Evolutionary conservation across 2,113 vertebrate species (phyloP), one percentile per base, ranked within the genome.

Genomic region (Chionis minor): DNA sequence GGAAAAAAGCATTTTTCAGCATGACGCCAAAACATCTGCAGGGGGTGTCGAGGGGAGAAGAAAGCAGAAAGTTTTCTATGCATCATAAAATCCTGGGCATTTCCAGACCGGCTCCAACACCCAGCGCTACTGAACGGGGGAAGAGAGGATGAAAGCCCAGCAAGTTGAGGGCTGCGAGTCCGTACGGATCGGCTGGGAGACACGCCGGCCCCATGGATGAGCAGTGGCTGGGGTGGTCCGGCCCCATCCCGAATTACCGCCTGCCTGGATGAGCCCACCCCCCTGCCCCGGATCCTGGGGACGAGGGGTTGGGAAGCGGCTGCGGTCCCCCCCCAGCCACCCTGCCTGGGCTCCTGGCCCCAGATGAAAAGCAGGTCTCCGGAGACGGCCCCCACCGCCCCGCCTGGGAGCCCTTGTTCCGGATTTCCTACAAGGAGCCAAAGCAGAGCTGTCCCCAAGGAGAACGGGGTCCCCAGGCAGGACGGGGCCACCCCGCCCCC

Each of bases 401-500:
- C 80, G 94, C 97, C 81, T 94, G 98, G 98, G 98, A 99, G 98
- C 97, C 98, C 98, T 97, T 96, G 96, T 97, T 98, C 97, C 94
- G 96, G 98, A 98, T 97, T 98, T 98, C 98, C 98, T 98, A 89
- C 97, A 94, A 93, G 91, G 83, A 98, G 97, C 96, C 96, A 10
- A 30, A 17, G 59, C 89, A 74, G 87, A 92, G 51, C 42, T 49
- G 77, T 91, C 81, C 74, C 95, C 5, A 1, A 62, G 84, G 66
- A 61, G 74, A 56, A 54, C 22, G 11, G 91, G 47, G 91, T 86
- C 75, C 83, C 72, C 8, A 2, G 72, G 92, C 83, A 70, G 83
- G 83, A 85, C 3, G 10, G 83, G 92, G 93, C 90, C 92, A 40
- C 55, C 55, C 85, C 72, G n/a, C n/a, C 38, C 38, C 8, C 8